A percentile compares a stretch with the other conserved stretches of the same genome.
Evolutionary conservation across 2,113 vertebrate species (phyloP).

Genomic region (Dicerorhinus sumatrensis): DNA sequence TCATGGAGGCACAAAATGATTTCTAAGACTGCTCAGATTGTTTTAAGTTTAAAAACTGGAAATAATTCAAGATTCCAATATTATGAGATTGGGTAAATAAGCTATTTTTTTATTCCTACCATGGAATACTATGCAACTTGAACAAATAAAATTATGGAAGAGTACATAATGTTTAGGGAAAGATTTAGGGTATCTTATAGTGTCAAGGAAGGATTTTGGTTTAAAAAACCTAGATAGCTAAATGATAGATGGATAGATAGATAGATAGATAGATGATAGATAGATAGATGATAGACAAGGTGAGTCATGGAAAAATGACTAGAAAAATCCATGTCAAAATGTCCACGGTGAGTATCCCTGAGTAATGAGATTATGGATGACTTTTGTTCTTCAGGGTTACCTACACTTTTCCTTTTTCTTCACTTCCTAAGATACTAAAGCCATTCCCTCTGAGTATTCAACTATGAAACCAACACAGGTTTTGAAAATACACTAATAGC

Average conservation of each 20-base stretch:
- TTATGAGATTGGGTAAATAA: not conserved
- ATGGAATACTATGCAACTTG: not conserved
- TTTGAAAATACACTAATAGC: not conserved
- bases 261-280: too few relatives aligned
- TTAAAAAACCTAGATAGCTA: not conserved
- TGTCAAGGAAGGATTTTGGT: not conserved
- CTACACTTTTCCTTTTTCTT: not conserved
- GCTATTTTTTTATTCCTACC: not conserved
- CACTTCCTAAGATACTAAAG: not conserved
- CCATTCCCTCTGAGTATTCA: not conserved
- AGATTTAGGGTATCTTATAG: not conserved
- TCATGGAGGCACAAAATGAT: not conserved
- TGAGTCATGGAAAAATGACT: too few relatives aligned
- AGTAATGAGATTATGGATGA: not conserved
- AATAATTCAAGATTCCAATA: not conserved
- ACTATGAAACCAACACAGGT: not conserved
- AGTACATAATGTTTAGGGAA: not conserved
- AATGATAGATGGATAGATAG: not conserved
- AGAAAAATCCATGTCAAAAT: not conserved
- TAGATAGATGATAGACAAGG: not conserved
- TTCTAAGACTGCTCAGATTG: not conserved
- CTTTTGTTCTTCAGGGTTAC: not conserved
- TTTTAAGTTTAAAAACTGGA: not conserved
- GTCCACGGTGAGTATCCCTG: rapidly evolving
- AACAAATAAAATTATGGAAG: not conserved